phyloP scores from a whole-genome alignment of 1,140 invertebrate species.

The Drosophila repleta region DNA sequence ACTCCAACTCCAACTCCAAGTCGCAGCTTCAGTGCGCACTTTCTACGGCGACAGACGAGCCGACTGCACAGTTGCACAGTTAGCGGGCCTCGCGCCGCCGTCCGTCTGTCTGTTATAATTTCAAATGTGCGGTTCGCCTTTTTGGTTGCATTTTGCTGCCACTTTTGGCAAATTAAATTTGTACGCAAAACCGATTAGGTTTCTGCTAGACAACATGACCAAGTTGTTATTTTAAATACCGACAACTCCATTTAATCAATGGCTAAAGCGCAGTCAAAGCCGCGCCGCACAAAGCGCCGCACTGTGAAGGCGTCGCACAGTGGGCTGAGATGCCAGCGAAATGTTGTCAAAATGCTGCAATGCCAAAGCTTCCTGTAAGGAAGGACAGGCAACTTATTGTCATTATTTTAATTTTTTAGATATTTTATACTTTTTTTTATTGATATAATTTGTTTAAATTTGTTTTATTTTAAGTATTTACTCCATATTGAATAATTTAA shows the following conservation, averaged over 20 bases:
- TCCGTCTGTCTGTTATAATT: conserved; percentile 71
- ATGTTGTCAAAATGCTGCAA: no score
- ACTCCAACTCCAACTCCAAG: conserved; percentile 38
- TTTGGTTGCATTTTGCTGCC: conserved; percentile 79
- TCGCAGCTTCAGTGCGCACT: conserved; percentile 46
- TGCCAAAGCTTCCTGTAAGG: neutral
- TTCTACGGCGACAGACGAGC: conserved; percentile 55
- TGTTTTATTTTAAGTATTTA: no score
- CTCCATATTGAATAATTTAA: no score
- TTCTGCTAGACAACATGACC: conserved; percentile 68
- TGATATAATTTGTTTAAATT: neutral
- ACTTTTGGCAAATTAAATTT: conserved; percentile 83
- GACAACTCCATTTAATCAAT: conserved; percentile 81
- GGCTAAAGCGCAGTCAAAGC: conserved; percentile 49
- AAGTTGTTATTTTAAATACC: conserved; percentile 82
- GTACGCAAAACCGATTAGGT: conserved; percentile 81
- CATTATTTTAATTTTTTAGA: no score
- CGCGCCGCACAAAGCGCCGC: neutral
- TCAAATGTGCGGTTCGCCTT: conserved; percentile 72
- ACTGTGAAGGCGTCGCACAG: conserved; percentile 5
- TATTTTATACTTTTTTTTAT: no score
- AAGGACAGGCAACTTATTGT: no score
- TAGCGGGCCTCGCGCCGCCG: neutral
- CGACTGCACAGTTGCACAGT: neutral
- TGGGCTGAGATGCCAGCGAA: conserved; percentile 6